A percentile compares a stretch with the other conserved stretches of the same genome.
phyloP scores from a whole-genome alignment of 1,140 invertebrate species.

The Ephestia elutella region DNA sequence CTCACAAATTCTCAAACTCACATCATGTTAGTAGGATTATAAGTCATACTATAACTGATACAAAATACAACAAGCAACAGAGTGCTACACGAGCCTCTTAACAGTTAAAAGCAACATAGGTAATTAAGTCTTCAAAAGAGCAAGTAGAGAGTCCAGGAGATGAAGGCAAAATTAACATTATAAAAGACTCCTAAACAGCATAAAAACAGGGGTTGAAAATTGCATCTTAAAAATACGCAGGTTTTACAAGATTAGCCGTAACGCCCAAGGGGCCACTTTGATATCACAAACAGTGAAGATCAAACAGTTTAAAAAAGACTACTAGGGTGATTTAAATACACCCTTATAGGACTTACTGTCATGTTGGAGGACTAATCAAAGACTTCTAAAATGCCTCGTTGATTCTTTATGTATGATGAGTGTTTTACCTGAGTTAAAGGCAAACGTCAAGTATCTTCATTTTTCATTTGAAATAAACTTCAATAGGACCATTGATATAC shows the following conservation, averaged over 20 bases:
- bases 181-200: conserved; percentile 31
- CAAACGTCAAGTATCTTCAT: background rate
- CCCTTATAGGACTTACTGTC: conserved; percentile 9
- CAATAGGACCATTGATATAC: background rate
- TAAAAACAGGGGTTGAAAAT: conserved; percentile 39
- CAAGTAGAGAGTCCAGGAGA: conserved; percentile 7
- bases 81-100: background rate
- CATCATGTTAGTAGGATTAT: no score
- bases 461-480: background rate
- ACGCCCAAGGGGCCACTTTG: conserved; percentile 37
- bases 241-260: conserved; percentile 43
- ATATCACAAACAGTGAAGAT: conserved; percentile 42
- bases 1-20: no score
- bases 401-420: background rate
- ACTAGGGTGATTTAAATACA: conserved; percentile 19
- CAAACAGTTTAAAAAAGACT: conserved; percentile 41
- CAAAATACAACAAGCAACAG: background rate
- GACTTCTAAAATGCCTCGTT: background rate
- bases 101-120: conserved; percentile 6
- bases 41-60: no score
- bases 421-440: background rate
- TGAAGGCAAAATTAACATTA: conserved; percentile 32
- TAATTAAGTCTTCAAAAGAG: conserved; percentile 10
- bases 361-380: background rate
- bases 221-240: conserved; percentile 46